Evolutionary conservation across 2,797 vertebrate genomes (phyloP).

Genomic region (Telmatherina bonti): DNA sequence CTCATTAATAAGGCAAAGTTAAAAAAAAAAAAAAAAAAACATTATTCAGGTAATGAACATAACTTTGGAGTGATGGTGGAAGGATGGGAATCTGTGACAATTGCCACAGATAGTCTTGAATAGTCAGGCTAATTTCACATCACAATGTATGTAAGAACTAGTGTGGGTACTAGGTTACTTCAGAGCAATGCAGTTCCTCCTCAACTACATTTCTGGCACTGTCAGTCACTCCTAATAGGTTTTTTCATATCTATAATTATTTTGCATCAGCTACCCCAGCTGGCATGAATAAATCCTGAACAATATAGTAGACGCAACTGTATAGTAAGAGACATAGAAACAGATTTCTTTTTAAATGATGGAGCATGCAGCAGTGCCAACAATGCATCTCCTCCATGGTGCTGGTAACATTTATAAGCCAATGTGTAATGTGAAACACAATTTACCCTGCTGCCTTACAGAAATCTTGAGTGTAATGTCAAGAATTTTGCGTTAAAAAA

Average conservation of each 20-base stretch:
- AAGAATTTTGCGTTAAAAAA: too few relatives aligned
- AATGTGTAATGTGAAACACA: too few relatives aligned
- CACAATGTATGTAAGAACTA: not conserved
- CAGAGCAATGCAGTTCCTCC: not conserved
- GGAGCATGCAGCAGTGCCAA: too few relatives aligned
- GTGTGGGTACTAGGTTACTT: not conserved
- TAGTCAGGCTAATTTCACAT: not conserved
- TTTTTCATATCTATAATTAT: constrained; percentile 12
- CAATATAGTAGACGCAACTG: not conserved
- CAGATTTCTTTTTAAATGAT: too few relatives aligned
- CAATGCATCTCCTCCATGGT: too few relatives aligned
- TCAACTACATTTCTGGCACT: constrained; percentile 5
- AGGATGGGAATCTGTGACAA: too few relatives aligned
- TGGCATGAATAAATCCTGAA: constrained; percentile 6
- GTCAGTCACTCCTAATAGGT: constrained; percentile 7
- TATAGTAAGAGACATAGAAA: too few relatives aligned
- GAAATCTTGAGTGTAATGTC: too few relatives aligned
- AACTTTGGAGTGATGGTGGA: not conserved
- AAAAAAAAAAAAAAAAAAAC: not conserved
- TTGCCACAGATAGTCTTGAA: not conserved
- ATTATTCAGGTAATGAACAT: not conserved
- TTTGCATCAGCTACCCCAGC: constrained; percentile 31
- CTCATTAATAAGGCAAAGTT: not conserved
- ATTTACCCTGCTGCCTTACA: too few relatives aligned
- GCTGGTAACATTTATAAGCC: too few relatives aligned